phyloP scores from a whole-genome alignment of 1,140 invertebrate genomes.

The Oryctes rhinoceros region DNA sequence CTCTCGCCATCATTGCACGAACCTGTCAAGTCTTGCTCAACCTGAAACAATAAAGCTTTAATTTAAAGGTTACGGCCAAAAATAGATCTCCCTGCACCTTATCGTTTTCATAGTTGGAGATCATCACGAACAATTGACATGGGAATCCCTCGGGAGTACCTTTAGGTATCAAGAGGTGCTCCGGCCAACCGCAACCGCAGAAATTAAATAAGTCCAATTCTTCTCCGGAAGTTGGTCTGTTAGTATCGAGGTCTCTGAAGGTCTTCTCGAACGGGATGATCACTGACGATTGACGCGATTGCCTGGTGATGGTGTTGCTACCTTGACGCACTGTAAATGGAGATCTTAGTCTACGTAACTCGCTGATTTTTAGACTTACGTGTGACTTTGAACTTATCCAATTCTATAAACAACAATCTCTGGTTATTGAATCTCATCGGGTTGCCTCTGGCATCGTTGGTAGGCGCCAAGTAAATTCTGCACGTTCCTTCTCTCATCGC shows the following conservation, averaged over 20 bases:
- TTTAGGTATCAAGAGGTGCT: constrained; percentile 83
- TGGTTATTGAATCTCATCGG: constrained; percentile 63
- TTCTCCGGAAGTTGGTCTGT: constrained; percentile 64
- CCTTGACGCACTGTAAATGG: constrained; percentile 21
- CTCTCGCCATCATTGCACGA: constrained; percentile 75
- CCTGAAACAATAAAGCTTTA: neutral
- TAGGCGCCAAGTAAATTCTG: constrained; percentile 68
- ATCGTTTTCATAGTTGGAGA: constrained; percentile 79
- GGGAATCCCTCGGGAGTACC: constrained; percentile 73
- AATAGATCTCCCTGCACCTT: constrained; percentile 60
- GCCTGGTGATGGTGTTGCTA: constrained; percentile 7
- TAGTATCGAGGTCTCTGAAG: constrained; percentile 55
- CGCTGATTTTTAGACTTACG: constrained; percentile 58
- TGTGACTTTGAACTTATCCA: constrained; percentile 66
- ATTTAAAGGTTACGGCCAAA: too few species aligned
- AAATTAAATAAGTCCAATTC: constrained; percentile 73
- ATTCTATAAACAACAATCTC: constrained; percentile 65
- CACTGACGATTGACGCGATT: constrained; percentile 18
- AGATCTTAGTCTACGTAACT: neutral
- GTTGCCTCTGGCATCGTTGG: constrained; percentile 65
- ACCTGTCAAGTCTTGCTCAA: constrained; percentile 53
- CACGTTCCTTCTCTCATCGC: constrained; percentile 62
- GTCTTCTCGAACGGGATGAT: constrained; percentile 31
- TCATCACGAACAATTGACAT: constrained; percentile 81
- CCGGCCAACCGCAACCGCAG: constrained; percentile 89